Conservation (phyloP, 2,113 vertebrate species). For the Erythrocercus mccallii region DNA sequence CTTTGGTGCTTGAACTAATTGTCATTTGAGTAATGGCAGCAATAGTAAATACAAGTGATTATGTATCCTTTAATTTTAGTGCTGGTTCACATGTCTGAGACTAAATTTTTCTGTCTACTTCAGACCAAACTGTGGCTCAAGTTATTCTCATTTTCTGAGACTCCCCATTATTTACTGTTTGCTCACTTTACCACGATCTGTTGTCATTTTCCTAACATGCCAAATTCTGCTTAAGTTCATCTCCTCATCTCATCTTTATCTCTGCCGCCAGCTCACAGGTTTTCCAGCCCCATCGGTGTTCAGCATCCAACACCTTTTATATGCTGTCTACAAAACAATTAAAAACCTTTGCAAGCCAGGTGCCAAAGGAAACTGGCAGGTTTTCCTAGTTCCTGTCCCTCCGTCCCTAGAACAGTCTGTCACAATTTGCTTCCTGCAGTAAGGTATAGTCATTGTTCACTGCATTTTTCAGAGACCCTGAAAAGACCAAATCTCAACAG, state of each 20-base stretch:
- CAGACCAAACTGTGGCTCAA: background rate
- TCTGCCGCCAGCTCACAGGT: background rate
- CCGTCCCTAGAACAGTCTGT: background rate
- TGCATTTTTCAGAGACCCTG: background rate
- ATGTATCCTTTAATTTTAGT: background rate
- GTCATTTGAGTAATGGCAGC: background rate
- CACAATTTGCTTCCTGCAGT: background rate
- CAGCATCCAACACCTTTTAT: background rate
- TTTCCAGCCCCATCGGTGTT: background rate
- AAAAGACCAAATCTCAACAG: background rate
- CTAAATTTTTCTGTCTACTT: background rate
- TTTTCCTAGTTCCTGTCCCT: background rate
- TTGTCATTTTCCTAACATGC: background rate
- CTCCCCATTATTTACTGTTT: background rate
- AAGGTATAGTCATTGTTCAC: background rate
- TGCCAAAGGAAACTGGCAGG: background rate
- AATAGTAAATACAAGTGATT: background rate
- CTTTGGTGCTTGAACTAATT: background rate
- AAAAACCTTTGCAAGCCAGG: background rate
- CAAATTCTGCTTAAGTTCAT: background rate
- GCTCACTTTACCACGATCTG: no score
- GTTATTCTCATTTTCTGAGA: background rate
- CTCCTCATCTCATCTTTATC: background rate
- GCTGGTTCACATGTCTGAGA: background rate
- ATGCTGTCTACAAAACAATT: background rate